These are phyloP conservation scores for Kryptopterus vitreolus DNA, from an alignment of 2,797 vertebrate genomes.

Conservation along the genomic window DNA sequence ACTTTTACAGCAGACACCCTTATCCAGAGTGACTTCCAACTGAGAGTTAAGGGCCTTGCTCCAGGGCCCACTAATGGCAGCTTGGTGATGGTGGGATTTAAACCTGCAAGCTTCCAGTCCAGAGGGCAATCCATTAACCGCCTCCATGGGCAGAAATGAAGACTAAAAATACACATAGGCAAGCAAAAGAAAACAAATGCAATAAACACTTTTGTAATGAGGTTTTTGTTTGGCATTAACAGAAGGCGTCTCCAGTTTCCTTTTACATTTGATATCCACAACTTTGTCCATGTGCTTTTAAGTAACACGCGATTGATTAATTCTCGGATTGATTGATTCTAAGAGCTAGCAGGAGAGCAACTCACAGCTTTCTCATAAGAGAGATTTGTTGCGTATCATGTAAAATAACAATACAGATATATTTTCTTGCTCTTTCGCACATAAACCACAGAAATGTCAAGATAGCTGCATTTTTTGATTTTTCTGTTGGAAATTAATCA, in stretches of 20 bases:
- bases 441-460: not conserved
- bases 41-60: too few relatives aligned
- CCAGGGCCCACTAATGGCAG: too few relatives aligned
- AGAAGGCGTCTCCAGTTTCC: too few relatives aligned
- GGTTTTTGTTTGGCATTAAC: not conserved
- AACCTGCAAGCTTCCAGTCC: too few relatives aligned
- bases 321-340: not conserved
- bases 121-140: too few relatives aligned
- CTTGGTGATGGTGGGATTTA: too few relatives aligned
- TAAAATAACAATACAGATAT: not conserved
- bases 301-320: not conserved
- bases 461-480: not conserved
- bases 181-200: not conserved
- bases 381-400: not conserved
- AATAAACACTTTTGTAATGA: not conserved
- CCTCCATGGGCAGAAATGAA: not conserved
- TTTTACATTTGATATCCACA: too few relatives aligned
- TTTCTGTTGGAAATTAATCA: not conserved
- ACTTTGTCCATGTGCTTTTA: not conserved
- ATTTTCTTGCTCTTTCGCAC: not conserved
- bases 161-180: not conserved
- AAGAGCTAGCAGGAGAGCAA: not conserved
- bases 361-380: not conserved
- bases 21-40: too few relatives aligned
- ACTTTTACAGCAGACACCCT: too few relatives aligned